Evolutionary conservation across 2,797 vertebrate species (phyloP).

Genomic region (Poeciliopsis presidionis): DNA sequence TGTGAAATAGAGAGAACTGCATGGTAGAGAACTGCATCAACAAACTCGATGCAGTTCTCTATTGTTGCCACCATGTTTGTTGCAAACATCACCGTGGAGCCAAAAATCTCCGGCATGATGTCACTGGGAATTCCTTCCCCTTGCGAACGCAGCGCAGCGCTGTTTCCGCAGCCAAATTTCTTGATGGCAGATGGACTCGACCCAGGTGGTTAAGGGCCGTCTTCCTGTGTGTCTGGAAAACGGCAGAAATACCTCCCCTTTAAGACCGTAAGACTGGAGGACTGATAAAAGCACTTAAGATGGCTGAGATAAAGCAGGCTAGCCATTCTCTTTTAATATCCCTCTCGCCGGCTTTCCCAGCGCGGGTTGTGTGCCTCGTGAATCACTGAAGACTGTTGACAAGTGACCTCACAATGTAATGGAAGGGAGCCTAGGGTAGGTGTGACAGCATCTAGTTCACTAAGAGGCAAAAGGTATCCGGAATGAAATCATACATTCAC

Average conservation of each 20-base stretch:
- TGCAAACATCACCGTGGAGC: conserved; percentile 57
- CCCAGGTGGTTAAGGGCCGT: conserved; percentile 65
- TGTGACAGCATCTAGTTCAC: conserved; percentile 34
- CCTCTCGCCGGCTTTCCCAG: conserved; percentile 12
- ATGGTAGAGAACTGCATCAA: not conserved
- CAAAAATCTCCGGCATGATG: conserved; percentile 57
- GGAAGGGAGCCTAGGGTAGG: conserved; percentile 3
- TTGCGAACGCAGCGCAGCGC: conserved; percentile 22
- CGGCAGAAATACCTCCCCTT: conserved; percentile 33
- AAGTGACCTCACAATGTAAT: conserved; percentile 44
- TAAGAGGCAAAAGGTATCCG: conserved; percentile 37
- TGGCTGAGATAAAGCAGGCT: conserved; percentile 11
- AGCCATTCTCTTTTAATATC: conserved; percentile 18
- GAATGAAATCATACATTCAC: conserved; percentile 42
- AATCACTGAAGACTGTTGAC: conserved; percentile 24
- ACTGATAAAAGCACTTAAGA: conserved; percentile 26
- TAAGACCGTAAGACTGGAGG: conserved; percentile 26
- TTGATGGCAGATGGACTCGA: conserved; percentile 60
- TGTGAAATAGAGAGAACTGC: too few species aligned
- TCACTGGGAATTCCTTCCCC: conserved; percentile 67
- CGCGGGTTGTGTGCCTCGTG: conserved; percentile 5
- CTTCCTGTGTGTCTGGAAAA: conserved; percentile 68
- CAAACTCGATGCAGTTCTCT: conserved; percentile 13
- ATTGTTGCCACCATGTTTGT: conserved; percentile 58
- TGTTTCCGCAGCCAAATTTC: conserved; percentile 42